These are phyloP conservation scores for Catostomus latipinnis DNA, from an alignment of 2,797 vertebrate species.

Conservation along the genomic window DNA sequence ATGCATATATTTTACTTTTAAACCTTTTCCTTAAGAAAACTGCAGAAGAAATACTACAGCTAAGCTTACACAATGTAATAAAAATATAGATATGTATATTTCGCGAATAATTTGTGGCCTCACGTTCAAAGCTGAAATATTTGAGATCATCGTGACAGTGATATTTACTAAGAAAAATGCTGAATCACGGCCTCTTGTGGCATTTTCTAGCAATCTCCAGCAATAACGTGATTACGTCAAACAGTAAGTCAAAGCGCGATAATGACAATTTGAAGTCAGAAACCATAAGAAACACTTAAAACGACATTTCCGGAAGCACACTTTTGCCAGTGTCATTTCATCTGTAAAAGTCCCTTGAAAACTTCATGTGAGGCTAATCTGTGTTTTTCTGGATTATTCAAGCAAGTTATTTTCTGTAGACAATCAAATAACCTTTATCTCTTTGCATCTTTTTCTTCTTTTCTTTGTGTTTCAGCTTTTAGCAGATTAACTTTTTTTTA, in stretches of 20 bases:
- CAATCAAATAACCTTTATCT: no score
- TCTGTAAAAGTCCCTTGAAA: neutral
- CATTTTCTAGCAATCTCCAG: constrained; percentile 57
- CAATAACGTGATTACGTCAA: constrained; percentile 38
- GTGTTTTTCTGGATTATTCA: neutral
- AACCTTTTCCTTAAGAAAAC: neutral
- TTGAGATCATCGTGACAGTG: neutral
- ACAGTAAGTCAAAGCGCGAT: neutral
- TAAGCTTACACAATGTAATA: no score
- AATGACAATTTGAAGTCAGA: constrained; percentile 4
- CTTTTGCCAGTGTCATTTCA: neutral
- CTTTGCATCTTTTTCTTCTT: no score
- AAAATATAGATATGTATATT: no score
- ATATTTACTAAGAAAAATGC: constrained; percentile 13
- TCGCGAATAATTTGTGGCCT: neutral
- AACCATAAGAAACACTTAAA: neutral
- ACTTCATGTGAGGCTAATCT: neutral
- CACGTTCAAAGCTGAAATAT: neutral
- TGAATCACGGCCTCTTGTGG: constrained; percentile 53
- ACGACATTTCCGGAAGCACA: neutral
- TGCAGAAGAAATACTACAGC: no score
- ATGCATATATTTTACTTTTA: no score
- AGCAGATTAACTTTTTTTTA: no score
- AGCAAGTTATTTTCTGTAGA: no score
- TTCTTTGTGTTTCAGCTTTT: no score